These are phyloP conservation scores for Macaria notata DNA, from an alignment of 2,888 invertebrate genomes.

Conservation along the genomic window DNA sequence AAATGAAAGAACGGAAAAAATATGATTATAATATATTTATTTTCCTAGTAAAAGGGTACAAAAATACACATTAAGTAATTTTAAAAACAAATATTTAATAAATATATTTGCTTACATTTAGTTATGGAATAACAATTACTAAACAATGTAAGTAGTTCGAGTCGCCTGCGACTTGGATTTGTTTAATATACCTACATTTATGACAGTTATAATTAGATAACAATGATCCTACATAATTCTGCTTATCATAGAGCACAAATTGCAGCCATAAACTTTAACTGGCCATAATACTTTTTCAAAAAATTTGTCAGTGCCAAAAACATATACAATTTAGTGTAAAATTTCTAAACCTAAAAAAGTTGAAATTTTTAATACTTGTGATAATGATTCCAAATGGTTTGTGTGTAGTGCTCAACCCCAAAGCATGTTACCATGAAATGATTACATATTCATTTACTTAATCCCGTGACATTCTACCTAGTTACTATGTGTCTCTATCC, in stretches of 20 bases:
- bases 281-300: no score
- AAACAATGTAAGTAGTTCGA: not conserved
- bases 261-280: no score
- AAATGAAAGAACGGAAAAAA: conserved; percentile 29
- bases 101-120: conserved; percentile 20
- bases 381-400: no score
- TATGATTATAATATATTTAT: conserved; percentile 41
- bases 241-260: conserved; percentile 22
- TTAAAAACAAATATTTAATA: conserved; percentile 40
- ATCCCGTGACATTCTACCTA: no score
- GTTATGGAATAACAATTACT: conserved; percentile 6
- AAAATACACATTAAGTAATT: conserved; percentile 47
- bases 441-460: not conserved
- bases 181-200: no score
- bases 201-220: conserved; percentile 23
- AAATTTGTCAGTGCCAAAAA: no score
- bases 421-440: not conserved
- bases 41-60: conserved; percentile 44
- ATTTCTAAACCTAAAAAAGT: no score
- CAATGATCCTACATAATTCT: conserved; percentile 12
- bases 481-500: not conserved
- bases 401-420: not conserved
- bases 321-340: no score
- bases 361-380: not conserved
- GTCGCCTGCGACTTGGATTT: conserved; percentile 2